Conservation (phyloP, 1,140 invertebrate species). For the Saccostrea echinata region DNA sequence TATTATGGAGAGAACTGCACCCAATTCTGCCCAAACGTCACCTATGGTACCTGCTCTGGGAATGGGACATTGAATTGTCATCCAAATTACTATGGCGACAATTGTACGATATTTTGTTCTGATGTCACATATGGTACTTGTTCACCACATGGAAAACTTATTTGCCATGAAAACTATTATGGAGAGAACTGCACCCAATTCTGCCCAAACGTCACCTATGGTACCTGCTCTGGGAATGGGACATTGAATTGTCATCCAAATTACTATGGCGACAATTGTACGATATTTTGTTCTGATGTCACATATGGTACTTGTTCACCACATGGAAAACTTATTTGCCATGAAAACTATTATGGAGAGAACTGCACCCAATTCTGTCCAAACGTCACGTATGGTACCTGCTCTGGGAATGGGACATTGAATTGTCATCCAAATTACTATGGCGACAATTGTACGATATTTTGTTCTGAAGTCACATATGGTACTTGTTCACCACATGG, state of each 20-base stretch:
- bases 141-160: neutral
- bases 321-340: neutral
- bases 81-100: neutral
- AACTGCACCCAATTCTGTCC: neutral
- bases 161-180: neutral
- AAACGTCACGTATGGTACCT: neutral
- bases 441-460: neutral
- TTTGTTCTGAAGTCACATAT: neutral
- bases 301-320: neutral
- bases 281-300: neutral
- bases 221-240: neutral
- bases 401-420: neutral
- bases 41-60: neutral
- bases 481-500: neutral
- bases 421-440: neutral
- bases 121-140: neutral
- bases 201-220: neutral
- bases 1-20: neutral
- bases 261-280: neutral
- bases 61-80: neutral
- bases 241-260: neutral
- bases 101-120: neutral
- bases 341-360: neutral
- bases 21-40: neutral
- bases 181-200: neutral